Evolutionary conservation across 2,888 invertebrate genomes (phyloP).

Genomic region (Dastarcus helophoroides): DNA sequence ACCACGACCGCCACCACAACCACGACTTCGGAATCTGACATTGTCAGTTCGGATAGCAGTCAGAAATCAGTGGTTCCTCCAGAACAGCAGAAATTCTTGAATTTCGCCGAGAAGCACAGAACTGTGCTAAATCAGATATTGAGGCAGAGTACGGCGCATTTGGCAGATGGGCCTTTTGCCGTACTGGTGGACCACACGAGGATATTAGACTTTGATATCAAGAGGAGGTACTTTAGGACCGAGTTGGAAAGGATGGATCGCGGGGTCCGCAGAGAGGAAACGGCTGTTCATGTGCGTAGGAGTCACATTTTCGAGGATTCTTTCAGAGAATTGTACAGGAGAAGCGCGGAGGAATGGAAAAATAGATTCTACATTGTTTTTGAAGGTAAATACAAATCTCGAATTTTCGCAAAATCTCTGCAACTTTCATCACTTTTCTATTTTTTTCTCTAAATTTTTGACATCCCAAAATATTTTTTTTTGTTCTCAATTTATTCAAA

Average conservation of each 20-base stretch:
- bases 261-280: slow-evolving; percentile 66
- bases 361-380: slow-evolving; percentile 86
- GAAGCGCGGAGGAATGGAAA: slow-evolving; percentile 81
- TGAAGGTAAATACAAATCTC: slow-evolving; percentile 50
- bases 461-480: slow-evolving; percentile 8
- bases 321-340: slow-evolving; percentile 72
- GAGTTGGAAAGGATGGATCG: slow-evolving; percentile 75
- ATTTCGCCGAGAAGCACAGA: slow-evolving; percentile 79
- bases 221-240: slow-evolving; percentile 75
- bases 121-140: slow-evolving; percentile 83
- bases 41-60: slow-evolving; percentile 11
- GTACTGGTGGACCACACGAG: slow-evolving; percentile 79
- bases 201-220: slow-evolving; percentile 83
- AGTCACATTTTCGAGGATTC: slow-evolving; percentile 82
- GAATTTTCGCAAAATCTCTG: neutral
- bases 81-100: slow-evolving; percentile 65
- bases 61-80: slow-evolving; percentile 23
- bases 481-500: too few relatives aligned
- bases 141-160: slow-evolving; percentile 64
- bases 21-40: slow-evolving; percentile 6
- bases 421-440: neutral
- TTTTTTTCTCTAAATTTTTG: neutral
- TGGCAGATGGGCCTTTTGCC: slow-evolving; percentile 78
- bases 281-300: slow-evolving; percentile 75
- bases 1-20: neutral